A percentile compares a stretch with the other conserved stretches of the same genome.
Conservation (phyloP, 2,113 vertebrate genomes). For the Anarhynchus alexandrinus region DNA sequence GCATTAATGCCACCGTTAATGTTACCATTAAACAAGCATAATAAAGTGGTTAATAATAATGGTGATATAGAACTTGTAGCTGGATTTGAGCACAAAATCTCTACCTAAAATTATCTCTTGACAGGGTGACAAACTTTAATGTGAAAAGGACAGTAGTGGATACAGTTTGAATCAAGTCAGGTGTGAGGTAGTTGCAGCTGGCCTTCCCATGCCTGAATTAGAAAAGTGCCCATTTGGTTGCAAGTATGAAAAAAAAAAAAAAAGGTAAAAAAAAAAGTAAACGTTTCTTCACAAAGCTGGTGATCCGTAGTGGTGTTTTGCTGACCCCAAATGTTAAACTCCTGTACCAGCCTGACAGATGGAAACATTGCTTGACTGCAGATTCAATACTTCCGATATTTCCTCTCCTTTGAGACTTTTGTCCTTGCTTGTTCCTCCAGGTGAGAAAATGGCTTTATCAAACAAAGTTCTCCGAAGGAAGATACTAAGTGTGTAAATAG, state of each 20-base stretch:
- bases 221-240: rapidly evolving
- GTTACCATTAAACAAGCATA: neutral
- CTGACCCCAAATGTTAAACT: neutral
- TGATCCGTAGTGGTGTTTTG: neutral
- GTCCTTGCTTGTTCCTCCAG: neutral
- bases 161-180: neutral
- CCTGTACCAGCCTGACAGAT: neutral
- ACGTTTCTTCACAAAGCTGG: neutral
- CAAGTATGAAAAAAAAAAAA: neutral
- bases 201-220: neutral
- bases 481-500: neutral
- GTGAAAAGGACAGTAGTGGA: neutral
- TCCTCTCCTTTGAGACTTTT: neutral
- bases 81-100: neutral
- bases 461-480: neutral
- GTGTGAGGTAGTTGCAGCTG: neutral
- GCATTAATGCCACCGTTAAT: neutral
- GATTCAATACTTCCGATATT: neutral
- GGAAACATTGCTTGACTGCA: neutral
- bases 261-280: neutral
- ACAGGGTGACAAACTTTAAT: neutral
- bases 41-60: neutral
- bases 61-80: neutral
- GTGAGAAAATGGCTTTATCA: neutral
- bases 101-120: neutral